These are phyloP conservation scores for Sicus ferrugineus DNA, from an alignment of 2,888 invertebrate species.

Conservation along the genomic window DNA sequence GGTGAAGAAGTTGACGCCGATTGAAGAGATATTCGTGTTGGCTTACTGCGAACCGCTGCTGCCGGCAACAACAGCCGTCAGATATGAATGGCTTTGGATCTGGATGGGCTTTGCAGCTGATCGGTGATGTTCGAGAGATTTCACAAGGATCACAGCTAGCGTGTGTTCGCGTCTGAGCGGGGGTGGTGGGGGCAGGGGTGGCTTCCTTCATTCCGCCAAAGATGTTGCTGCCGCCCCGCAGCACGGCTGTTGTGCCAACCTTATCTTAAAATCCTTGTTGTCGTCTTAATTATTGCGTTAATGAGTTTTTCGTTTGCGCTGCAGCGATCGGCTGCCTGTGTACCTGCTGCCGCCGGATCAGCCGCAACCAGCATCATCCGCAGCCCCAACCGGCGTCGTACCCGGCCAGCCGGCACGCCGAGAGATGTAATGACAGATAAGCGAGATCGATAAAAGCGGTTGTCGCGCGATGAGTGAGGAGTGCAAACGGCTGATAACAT, in stretches of 20 bases:
- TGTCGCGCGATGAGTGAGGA: constrained; percentile 11
- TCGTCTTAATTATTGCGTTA: constrained; percentile 54
- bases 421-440: constrained; percentile 32
- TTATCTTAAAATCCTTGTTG: constrained; percentile 51
- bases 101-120: not conserved
- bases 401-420: constrained; percentile 24
- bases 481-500: constrained; percentile 22
- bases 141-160: not conserved
- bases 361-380: constrained; percentile 8
- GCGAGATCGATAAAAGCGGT: constrained; percentile 32
- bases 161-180: not conserved
- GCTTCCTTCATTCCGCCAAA: constrained; percentile 19
- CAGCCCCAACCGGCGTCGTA: constrained; percentile 4
- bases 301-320: constrained; percentile 48
- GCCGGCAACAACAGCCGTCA: not conserved
- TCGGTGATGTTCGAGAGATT: constrained; percentile 20
- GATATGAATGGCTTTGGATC: not conserved
- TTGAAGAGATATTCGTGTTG: constrained; percentile 7
- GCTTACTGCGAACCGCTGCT: not conserved
- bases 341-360: not conserved
- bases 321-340: constrained; percentile 1
- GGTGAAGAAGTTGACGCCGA: constrained; percentile 14
- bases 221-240: constrained; percentile 13
- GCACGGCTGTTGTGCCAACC: constrained; percentile 28
- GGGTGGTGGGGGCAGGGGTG: not conserved